phyloP scores from a whole-genome alignment of 1,140 invertebrate genomes.

The Aphis gossypii region DNA sequence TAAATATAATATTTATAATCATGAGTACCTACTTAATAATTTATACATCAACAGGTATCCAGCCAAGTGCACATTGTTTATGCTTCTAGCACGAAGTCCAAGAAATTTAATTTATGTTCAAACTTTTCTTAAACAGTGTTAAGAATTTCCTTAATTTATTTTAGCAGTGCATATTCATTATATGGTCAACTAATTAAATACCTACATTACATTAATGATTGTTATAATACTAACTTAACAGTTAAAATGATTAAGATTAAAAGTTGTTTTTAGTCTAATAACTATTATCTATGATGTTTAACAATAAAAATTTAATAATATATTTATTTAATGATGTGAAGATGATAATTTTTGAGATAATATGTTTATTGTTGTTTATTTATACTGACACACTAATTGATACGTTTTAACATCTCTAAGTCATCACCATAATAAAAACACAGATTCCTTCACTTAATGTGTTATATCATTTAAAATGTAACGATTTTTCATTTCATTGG shows the following conservation, averaged over 20 bases:
- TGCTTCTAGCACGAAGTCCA: neutral
- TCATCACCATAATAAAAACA: no score
- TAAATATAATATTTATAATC: no score
- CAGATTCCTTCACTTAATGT: no score
- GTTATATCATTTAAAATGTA: no score
- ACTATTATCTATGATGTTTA: neutral
- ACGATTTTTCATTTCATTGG: no score
- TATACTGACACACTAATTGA: no score
- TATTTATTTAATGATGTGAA: neutral
- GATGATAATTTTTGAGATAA: no score
- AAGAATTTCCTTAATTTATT: neutral
- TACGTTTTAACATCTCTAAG: no score
- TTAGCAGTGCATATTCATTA: neutral
- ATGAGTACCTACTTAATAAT: neutral
- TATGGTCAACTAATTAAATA: neutral
- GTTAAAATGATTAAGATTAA: neutral
- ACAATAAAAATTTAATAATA: neutral
- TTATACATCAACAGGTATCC: neutral
- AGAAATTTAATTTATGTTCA: neutral
- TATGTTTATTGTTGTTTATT: no score
- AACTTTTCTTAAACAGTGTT: neutral
- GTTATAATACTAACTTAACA: neutral
- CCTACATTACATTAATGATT: neutral
- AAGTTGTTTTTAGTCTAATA: neutral
- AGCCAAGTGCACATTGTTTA: neutral